Evolutionary conservation across 2,888 invertebrate genomes (phyloP).

Genomic region (Dryobotodes eremita): DNA sequence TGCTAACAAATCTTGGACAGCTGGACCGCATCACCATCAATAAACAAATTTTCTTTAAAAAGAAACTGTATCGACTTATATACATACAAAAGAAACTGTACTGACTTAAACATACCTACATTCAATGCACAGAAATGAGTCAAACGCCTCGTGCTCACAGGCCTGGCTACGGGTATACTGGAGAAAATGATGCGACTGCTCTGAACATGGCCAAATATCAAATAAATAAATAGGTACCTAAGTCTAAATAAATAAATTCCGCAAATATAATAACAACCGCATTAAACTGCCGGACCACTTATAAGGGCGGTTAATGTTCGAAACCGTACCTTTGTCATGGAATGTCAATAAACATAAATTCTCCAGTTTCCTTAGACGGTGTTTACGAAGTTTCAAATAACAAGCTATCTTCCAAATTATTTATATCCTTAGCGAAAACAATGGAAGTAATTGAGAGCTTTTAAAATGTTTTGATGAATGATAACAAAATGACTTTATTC

Average conservation of each 20-base stretch:
- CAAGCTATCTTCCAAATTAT: constrained; percentile 40
- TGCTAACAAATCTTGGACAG: too few species aligned
- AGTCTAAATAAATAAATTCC: not conserved
- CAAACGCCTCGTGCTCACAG: not conserved
- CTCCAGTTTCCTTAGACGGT: constrained; percentile 18
- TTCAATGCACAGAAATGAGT: not conserved
- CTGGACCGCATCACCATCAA: too few species aligned
- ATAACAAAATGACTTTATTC: constrained; percentile 1
- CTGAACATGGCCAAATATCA: not conserved
- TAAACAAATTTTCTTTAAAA: too few species aligned
- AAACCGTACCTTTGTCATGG: constrained; percentile 21
- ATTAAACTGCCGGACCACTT: constrained; percentile 3
- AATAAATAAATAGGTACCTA: not conserved
- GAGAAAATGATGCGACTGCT: not conserved
- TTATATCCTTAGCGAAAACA: constrained; percentile 31
- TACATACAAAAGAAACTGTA: too few species aligned
- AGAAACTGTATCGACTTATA: too few species aligned
- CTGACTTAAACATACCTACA: not conserved
- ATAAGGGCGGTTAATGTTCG: constrained; percentile 10
- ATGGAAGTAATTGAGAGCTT: constrained; percentile 28
- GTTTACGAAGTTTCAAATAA: constrained; percentile 51
- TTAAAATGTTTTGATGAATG: constrained; percentile 17
- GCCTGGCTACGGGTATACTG: not conserved
- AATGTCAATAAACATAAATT: constrained; percentile 30
- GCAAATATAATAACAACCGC: not conserved